Conservation (phyloP, 1,140 invertebrate genomes). For the Trichogramma pretiosum region DNA sequence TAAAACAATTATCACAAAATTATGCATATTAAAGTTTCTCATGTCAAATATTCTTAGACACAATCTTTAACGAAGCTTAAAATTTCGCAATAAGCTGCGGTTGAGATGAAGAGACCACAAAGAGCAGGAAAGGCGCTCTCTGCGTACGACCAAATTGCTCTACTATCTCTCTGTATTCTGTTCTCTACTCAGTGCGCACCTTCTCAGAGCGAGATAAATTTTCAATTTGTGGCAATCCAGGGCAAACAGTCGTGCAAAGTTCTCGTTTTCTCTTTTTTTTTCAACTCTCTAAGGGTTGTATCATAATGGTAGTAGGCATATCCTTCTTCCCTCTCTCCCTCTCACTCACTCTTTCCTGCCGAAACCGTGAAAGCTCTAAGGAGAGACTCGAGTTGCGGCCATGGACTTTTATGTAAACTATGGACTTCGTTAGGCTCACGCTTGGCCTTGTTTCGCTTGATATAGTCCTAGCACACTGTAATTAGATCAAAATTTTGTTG, state of each 20-base stretch:
- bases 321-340: no score
- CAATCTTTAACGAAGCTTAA: not conserved
- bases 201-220: slow-evolving; percentile 6
- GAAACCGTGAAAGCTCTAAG: not conserved
- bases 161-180: not conserved
- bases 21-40: no score
- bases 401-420: slow-evolving; percentile 11
- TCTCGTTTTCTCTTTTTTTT: not conserved
- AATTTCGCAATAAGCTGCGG: not conserved
- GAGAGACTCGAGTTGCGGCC: not conserved
- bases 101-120: not conserved
- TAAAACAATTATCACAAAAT: no score
- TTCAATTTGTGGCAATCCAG: slow-evolving; percentile 7
- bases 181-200: not conserved
- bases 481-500: slow-evolving; percentile 7
- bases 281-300: no score
- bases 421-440: slow-evolving; percentile 2
- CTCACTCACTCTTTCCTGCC: not conserved
- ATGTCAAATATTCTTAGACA: no score
- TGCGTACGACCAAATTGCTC: no score
- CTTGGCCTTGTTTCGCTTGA: not conserved
- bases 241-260: not conserved
- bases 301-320: not conserved
- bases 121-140: no score
- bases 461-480: no score